Evolutionary conservation across 64 coral and sea anemone genomes (phyloP), one percentile per base, ranked within the genome.

Genomic region (Anthopleura sola): DNA sequence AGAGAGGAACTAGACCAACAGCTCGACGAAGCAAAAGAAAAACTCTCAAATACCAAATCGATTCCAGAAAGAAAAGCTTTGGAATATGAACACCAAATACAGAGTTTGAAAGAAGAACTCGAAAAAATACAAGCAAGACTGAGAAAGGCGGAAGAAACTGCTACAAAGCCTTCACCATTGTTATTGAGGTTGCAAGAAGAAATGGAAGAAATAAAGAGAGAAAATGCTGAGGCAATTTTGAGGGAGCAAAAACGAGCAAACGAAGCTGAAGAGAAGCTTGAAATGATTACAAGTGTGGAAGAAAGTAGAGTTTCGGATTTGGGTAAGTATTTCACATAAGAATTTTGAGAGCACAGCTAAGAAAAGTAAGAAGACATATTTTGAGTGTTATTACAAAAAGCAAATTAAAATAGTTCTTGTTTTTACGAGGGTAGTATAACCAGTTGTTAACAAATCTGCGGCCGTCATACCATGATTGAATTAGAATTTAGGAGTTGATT

Each of bases 1-100:
- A 92, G 88, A 37, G 96, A 99, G 85, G 96, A 99, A 80, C 87
- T 99, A 23, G 92, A 99, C 55, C 89, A 94, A 33, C 93, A 99
- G 46, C 68, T 99, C 3, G 96, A 99, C 3, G 94, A 96, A 68
- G 87, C 90, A 4, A 96, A 96, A 40, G 89, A 91, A 83, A 86
- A 85, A 19, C 68, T 88, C 26, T 31, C 88, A 18, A 15, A 84
- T 3, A 89, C 57, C 26, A 85, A 88, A 66, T 78, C 57, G 50
- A 83, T 92, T n/a, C 94, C 94, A 3, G 94, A 86, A 16, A 96
- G 84, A 85, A 91, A 92, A 49, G 87, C 82, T 64, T 80, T 86
- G 62, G 88, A 88, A 23, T 91, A 94, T 60, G 87, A 90, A 84
- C 56, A 75, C 15, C 74, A 87, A 36, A 91, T 94, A 21, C 51